Percentiles rank a stretch among this genome's conserved stretches.
Evolutionary conservation across 2,888 invertebrate species (phyloP).

Genomic region (Lithosia quadra): DNA sequence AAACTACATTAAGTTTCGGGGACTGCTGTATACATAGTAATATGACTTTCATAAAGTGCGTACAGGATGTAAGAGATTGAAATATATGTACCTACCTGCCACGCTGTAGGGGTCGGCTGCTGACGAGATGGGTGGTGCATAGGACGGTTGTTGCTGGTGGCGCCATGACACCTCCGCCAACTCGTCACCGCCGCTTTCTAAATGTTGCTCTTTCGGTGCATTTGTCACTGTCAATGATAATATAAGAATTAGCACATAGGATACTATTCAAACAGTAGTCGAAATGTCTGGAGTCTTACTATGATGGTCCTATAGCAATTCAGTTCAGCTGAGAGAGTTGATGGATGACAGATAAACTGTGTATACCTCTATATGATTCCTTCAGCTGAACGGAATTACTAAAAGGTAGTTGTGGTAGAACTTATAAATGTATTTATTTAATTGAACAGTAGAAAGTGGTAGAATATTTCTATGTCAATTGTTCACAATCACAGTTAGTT

Average conservation of each 20-base stretch:
- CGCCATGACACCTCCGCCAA: slow-evolving; percentile 92
- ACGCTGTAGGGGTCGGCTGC: slow-evolving; percentile 91
- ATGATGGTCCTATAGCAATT: too few relatives aligned
- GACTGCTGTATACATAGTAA: slow-evolving; percentile 17
- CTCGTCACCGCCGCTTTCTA: slow-evolving; percentile 91
- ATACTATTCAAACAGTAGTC: too few relatives aligned
- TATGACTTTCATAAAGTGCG: slow-evolving; percentile 7
- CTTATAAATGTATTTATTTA: too few relatives aligned
- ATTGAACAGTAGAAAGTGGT: too few relatives aligned
- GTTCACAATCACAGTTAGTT: too few relatives aligned
- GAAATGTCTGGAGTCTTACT: too few relatives aligned
- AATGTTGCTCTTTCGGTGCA: slow-evolving; percentile 92
- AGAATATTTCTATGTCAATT: too few relatives aligned
- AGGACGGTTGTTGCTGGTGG: slow-evolving; percentile 89
- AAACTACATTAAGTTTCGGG: slow-evolving; percentile 15
- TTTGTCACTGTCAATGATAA: slow-evolving; percentile 87
- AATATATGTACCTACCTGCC: slow-evolving; percentile 83
- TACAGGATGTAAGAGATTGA: slow-evolving; percentile 9
- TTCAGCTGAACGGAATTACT: too few relatives aligned
- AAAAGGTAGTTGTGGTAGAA: too few relatives aligned
- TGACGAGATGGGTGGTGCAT: slow-evolving; percentile 89
- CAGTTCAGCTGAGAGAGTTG: too few relatives aligned
- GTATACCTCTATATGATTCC: too few relatives aligned
- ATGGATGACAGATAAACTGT: too few relatives aligned
- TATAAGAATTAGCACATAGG: slow-evolving; percentile 2